Percentiles rank a stretch among this genome's conserved stretches.
Evolutionary conservation across 1,140 invertebrate genomes (phyloP).

Genomic region (Paraescarpia echinospica): DNA sequence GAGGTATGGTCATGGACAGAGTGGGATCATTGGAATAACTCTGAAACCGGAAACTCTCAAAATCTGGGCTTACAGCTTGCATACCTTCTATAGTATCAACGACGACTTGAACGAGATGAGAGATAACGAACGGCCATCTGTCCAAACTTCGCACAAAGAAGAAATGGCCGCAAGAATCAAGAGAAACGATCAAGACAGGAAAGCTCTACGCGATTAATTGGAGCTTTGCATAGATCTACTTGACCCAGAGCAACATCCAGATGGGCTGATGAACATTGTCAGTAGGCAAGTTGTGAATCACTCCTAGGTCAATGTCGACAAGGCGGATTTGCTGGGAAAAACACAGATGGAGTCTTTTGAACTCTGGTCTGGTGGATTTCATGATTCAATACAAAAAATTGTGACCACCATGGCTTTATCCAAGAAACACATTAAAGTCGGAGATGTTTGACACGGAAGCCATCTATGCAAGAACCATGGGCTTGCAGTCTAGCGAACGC

Average conservation of each 20-base stretch:
- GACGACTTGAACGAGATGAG: background rate
- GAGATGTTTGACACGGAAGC: background rate
- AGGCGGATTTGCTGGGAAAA: background rate
- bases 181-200: background rate
- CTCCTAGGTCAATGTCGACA: background rate
- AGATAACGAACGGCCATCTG: background rate
- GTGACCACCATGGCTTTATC: background rate
- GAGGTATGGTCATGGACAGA: too few relatives aligned
- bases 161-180: background rate
- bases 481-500: background rate
- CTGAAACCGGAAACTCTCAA: too few relatives aligned
- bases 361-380: background rate
- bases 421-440: background rate
- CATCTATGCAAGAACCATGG: conserved; percentile 15
- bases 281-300: background rate
- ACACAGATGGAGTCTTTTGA: conserved; percentile 6
- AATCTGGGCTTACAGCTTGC: background rate
- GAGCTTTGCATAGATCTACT: background rate
- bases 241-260: background rate
- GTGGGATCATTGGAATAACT: too few relatives aligned
- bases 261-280: background rate
- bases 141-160: background rate
- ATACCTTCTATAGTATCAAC: background rate
- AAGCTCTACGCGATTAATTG: background rate
- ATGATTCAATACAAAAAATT: background rate